A percentile compares a stretch with the other conserved stretches of the same genome.
phyloP scores from a whole-genome alignment of 1,140 invertebrate species.

The Palaemon carinicauda region DNA sequence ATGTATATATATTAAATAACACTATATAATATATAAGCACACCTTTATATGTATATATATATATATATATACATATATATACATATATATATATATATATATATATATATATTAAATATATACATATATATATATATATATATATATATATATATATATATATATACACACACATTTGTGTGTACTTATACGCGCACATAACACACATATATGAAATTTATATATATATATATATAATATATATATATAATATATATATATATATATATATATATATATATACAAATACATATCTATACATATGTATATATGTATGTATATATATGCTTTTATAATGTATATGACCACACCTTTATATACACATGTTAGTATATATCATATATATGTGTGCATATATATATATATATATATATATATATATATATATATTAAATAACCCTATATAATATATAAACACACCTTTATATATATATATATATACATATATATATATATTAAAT shows the following conservation, averaged over 20 bases:
- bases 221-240: no score
- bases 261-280: slow-evolving; percentile 10
- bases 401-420: no score
- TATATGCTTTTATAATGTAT: no score
- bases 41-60: not conserved
- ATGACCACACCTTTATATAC: no score
- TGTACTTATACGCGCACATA: no score
- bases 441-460: not conserved
- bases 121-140: not conserved
- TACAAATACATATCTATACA: no score
- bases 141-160: slow-evolving; percentile 2
- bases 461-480: not conserved
- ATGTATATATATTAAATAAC: not conserved
- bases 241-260: slow-evolving; percentile 14
- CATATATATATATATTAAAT: slow-evolving; percentile 2
- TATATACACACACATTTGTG: no score
- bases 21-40: no score
- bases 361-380: slow-evolving; percentile 11
- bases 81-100: not conserved
- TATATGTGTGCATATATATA: not conserved
- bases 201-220: no score
- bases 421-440: no score
- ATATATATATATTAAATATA: not conserved
- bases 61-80: not conserved
- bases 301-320: not conserved